A percentile compares a stretch with the other conserved stretches of the same genome.
Evolutionary conservation across 1,140 invertebrate species (phyloP).

Genomic region (Sitobion miscanthi): DNA sequence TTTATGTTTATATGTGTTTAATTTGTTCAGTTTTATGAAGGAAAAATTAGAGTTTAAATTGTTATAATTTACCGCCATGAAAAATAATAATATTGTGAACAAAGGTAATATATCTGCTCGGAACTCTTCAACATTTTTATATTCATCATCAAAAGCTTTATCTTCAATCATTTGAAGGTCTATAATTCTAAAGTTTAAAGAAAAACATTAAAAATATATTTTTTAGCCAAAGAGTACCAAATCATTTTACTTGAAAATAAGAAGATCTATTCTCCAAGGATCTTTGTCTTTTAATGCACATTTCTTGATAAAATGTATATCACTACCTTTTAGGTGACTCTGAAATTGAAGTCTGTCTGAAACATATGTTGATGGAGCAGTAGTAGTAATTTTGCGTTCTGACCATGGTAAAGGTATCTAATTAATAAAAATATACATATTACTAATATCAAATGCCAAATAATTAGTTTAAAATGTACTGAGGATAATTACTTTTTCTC

Average conservation of each 20-base stretch:
- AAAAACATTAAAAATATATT: constrained; percentile 52
- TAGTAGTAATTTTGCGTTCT: constrained; percentile 59
- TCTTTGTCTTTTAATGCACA: constrained; percentile 64
- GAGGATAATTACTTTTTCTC: constrained; percentile 61
- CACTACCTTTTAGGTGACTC: constrained; percentile 60
- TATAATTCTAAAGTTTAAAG: constrained; percentile 60
- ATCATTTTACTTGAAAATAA: constrained; percentile 63
- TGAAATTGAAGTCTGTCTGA: constrained; percentile 59
- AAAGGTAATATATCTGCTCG: constrained; percentile 71
- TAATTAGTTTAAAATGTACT: constrained; percentile 23
- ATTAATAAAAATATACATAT: constrained; percentile 40
- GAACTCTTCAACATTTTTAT: constrained; percentile 69
- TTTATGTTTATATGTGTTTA: neutral
- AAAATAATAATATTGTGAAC: constrained; percentile 73
- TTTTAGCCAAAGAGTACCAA: neutral
- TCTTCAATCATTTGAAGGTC: constrained; percentile 63
- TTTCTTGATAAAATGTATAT: constrained; percentile 61
- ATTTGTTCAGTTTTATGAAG: neutral
- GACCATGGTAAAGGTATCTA: constrained; percentile 63
- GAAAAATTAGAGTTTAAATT: neutral
- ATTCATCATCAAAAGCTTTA: constrained; percentile 62
- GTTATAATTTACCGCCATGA: constrained; percentile 67
- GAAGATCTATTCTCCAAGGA: constrained; percentile 64
- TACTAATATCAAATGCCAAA: neutral
- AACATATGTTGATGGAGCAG: constrained; percentile 57